phyloP scores from a whole-genome alignment of 2,888 invertebrate genomes.

The Xestia c-nigrum region DNA sequence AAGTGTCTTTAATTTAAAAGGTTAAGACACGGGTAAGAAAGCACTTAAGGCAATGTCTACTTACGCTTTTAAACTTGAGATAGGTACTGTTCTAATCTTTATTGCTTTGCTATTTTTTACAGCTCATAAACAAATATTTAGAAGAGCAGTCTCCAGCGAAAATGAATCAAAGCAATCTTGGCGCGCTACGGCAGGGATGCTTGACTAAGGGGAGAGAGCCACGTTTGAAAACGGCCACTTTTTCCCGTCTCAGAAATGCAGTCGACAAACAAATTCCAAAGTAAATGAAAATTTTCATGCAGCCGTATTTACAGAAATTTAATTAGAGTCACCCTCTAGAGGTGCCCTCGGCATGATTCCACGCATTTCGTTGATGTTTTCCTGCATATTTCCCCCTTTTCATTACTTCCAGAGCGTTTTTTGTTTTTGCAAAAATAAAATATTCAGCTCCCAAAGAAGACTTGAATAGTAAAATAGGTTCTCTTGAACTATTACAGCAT shows the following conservation, averaged over 20 bases:
- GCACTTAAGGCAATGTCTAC: constrained; percentile 44
- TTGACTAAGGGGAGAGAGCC: constrained; percentile 16
- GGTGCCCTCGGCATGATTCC: constrained; percentile 67
- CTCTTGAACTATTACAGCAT: constrained; percentile 27
- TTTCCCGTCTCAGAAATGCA: constrained; percentile 64
- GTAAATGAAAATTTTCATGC: constrained; percentile 75
- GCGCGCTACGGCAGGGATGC: constrained; percentile 1
- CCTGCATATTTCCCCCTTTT: constrained; percentile 62
- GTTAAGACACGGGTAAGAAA: constrained; percentile 24
- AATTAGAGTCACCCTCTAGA: constrained; percentile 76
- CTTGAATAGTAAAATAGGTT: constrained; percentile 39
- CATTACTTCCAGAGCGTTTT: constrained; percentile 41
- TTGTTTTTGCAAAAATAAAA: constrained; percentile 30
- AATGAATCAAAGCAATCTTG: constrained; percentile 45
- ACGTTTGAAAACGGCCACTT: constrained; percentile 43
- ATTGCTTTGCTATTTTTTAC: constrained; percentile 9
- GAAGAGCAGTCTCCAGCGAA: constrained; percentile 8
- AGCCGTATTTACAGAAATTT: constrained; percentile 78
- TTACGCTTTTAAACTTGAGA: constrained; percentile 18
- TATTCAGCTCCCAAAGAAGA: constrained; percentile 33
- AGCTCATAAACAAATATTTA: constrained; percentile 5
- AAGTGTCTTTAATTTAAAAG: constrained; percentile 42
- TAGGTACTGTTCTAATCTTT: neutral
- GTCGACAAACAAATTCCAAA: constrained; percentile 72
- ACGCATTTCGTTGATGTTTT: constrained; percentile 71